Percentiles rank a stretch among this genome's conserved stretches.
Conservation (phyloP, 2,113 vertebrate genomes). For the Okapia johnstoni region DNA sequence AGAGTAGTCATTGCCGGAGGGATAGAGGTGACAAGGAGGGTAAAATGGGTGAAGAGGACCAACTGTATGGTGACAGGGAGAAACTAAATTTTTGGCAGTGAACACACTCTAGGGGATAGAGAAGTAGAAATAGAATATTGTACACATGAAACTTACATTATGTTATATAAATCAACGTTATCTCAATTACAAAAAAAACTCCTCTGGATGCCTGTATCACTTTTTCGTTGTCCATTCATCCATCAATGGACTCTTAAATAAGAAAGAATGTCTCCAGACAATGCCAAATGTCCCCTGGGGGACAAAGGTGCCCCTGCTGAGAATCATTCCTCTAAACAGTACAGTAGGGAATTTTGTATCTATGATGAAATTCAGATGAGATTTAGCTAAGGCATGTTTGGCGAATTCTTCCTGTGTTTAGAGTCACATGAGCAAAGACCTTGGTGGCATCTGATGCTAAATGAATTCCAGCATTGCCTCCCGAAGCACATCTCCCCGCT, state of each 20-base stretch:
- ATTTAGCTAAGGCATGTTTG: neutral
- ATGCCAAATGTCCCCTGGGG: neutral
- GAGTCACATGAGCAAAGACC: neutral
- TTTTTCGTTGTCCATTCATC: neutral
- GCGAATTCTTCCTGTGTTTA: neutral
- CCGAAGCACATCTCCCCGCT: constrained; percentile 2
- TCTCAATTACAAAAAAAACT: neutral
- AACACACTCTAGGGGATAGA: no score
- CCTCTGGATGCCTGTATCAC: neutral
- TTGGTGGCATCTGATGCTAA: constrained; percentile 4
- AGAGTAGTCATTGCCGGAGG: neutral
- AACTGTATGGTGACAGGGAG: neutral
- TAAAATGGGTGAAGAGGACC: neutral
- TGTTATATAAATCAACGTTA: neutral
- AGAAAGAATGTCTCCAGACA: neutral
- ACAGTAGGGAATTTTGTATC: neutral
- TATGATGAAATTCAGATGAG: neutral
- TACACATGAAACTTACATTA: neutral
- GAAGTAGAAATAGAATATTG: neutral
- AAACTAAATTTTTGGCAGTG: neutral
- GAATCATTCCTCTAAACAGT: neutral
- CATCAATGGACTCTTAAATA: neutral
- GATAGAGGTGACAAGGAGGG: neutral
- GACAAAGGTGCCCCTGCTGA: neutral
- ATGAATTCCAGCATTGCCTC: neutral